Base-by-base conservation (phyloP, 2,888 invertebrate species). In the Notodonta dromedarius region DNA sequence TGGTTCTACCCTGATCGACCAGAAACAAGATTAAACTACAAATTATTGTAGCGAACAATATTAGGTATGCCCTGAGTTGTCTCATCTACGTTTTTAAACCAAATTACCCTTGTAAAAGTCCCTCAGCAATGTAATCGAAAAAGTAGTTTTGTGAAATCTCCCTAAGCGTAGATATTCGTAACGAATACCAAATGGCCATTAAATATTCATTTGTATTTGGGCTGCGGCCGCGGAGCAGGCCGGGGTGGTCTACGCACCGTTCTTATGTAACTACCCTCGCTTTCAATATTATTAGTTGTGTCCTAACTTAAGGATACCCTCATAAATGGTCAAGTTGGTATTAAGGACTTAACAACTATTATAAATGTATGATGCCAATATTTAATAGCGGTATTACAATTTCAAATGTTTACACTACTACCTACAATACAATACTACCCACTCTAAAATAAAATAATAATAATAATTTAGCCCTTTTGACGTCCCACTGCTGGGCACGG, bases 191-290 rank as follows among this genome's bases (percentile, higher is more conserved):
- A 70, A 65, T n/a, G 44, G 16, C 46, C 12, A 61, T 74, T 50
- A 63, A 67, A 71, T 56, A 66, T 71, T 63, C 32, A 74, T 74
- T 70, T 14, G 63, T 71, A 73, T 73, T 66, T 70, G 46, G 56
- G 13, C 58, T 52, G 32, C 48, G 52, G 48, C 39, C 46, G 42
- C 52, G 57, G 24, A 46, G 60, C 48, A 50, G 59, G 61, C 59
- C 60, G 61, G 71, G 61, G 50, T 58, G 50, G 55, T 62, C 54
- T 14, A 14, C 3, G n/a, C 8, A 50, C 16, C 52, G 52, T 13
- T 3, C 32, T 52, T 14, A 52, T 12, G 60, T 46, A 60, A 64
- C 73, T 66, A 70, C 67, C 70, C 67, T 64, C 63, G 53, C 57
- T 55, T 73, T 55, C 56, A 71, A 71, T 63, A 66, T 69, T 66